Evolutionary conservation across 2,113 vertebrate species (phyloP), one percentile per base, ranked within the genome.

Genomic region (Ameiurus melas): DNA sequence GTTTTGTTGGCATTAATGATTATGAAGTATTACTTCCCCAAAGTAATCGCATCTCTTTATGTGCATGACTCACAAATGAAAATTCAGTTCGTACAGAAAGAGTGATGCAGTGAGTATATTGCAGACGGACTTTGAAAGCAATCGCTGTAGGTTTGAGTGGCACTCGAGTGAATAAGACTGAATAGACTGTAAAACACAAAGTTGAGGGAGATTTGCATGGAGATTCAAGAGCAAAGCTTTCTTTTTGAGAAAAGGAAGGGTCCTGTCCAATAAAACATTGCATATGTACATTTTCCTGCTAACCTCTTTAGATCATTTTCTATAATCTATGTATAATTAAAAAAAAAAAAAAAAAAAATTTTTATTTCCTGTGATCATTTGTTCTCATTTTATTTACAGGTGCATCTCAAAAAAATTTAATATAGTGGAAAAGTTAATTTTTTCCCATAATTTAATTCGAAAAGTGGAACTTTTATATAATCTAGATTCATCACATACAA

Each of bases 91-190:
- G 92, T 90, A 85, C 88, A 89, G 88, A 86, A 90, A 86, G 90
- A 90, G 83, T 91, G 91, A 91, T 92, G 60, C 39, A 78, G 79
- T 55, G 81, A 73, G 62, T 53, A 60, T 68, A n/a, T 53, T 81
- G 84, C 89, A 92, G 85, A 68, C 57, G 78, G 79, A 86, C 87
- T 85, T 90, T 87, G 43, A 78, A 92, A 87, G 91, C 91, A 92
- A 88, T 85, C 89, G 89, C 90, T 91, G 92, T 90, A 91, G 83
- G 91, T 90, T 88, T 89, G 91, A 94, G 93, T 94, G 94, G 92
- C 93, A 93, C 90, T 64, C 60, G 86, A 93, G 95, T 94, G 94
- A 95, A 93, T 94, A 92, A 92, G 91, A 92, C 90, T 92, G 90
- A 83, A 87, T 85, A 62, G 39, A 78, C 82, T 84, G 64, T 84